Percentiles rank a stretch among this genome's conserved stretches.
These are phyloP conservation scores for Cossypha dichroa DNA, from an alignment of 2,797 vertebrate species.

Conservation along the genomic window DNA sequence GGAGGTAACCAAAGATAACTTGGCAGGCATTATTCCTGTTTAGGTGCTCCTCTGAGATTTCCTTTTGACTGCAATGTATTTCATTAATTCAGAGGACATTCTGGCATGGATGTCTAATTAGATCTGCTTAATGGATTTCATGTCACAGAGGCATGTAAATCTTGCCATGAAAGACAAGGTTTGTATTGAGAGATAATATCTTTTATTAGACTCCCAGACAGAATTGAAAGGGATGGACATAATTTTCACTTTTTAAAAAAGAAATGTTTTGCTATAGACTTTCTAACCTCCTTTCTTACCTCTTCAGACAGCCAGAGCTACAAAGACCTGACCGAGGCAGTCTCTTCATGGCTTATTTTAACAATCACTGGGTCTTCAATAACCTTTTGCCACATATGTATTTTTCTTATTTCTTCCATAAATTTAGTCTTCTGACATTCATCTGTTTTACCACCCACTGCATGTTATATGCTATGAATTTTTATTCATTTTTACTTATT, in stretches of 20 bases:
- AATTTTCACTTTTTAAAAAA: neutral
- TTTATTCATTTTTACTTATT: neutral
- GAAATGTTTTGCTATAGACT: neutral
- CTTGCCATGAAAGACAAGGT: constrained; percentile 34
- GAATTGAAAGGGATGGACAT: neutral
- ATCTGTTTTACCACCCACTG: neutral
- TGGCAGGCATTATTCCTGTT: constrained; percentile 19
- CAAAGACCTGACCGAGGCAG: neutral
- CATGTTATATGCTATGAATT: neutral
- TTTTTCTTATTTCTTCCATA: neutral
- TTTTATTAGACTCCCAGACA: neutral
- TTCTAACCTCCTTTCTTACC: neutral
- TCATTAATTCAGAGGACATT: constrained; percentile 27
- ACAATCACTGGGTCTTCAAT: neutral
- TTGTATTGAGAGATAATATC: constrained; percentile 31
- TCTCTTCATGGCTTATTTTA: neutral
- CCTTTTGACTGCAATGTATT: constrained; percentile 22
- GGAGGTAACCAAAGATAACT: constrained; percentile 38
- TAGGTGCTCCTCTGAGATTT: constrained; percentile 48
- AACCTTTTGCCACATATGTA: neutral
- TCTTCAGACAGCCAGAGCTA: neutral
- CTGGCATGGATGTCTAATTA: constrained; percentile 42
- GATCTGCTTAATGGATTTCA: constrained; percentile 51
- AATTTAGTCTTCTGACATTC: neutral
- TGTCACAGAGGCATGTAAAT: constrained; percentile 52